Base-by-base conservation (phyloP, 2,113 vertebrate genomes). In the Oreamnos americanus region DNA sequence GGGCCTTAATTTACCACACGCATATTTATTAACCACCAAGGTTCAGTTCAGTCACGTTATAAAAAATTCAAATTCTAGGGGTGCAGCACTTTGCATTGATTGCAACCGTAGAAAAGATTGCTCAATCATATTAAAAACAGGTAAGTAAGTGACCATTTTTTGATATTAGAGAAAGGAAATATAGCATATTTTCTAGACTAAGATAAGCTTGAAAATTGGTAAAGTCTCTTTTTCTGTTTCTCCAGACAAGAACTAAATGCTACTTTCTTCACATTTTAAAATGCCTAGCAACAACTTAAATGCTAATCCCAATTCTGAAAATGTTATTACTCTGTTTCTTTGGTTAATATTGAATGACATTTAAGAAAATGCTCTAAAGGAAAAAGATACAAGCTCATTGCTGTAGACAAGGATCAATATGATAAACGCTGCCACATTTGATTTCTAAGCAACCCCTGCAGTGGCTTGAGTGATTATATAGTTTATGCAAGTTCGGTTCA, bases 371-470 rank as follows among this genome's bases (percentile, higher is more conserved):
- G 28, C n/a, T 81, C 4, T 39, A 21, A 7, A 76, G 60, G 89
- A 8, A 49, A 76, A 85, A 87, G 43, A 90, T 87, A 83, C 39
- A 96, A 87, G 26, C 78, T 93, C 45, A 90, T 93, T 93, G 25
- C 93, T 97, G 49, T 82, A 97, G 90, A 88, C 45, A 91, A 95
- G 62, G 51, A 86, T 76, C 67, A 98, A 57, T 81, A 86, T 28
- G 84, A 92, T 93, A 89, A 98, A 90, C 83, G 28, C 45, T 84
- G 30, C 51, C 26, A 26, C 36, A n/a, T 89, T 89, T 89, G 39
- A 89, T 96, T 97, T 90, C 33, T 67, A 43, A 91, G 64, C 53
- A 85, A 91, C 33, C 25, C 45, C 43, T 95, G 43, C 11, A 83
- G 79, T 85, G n/a, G 16, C 6, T 74, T 93, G 76, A 96, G 49